phyloP scores from a whole-genome alignment of 1,140 invertebrate genomes.

The Drosophila littoralis region DNA sequence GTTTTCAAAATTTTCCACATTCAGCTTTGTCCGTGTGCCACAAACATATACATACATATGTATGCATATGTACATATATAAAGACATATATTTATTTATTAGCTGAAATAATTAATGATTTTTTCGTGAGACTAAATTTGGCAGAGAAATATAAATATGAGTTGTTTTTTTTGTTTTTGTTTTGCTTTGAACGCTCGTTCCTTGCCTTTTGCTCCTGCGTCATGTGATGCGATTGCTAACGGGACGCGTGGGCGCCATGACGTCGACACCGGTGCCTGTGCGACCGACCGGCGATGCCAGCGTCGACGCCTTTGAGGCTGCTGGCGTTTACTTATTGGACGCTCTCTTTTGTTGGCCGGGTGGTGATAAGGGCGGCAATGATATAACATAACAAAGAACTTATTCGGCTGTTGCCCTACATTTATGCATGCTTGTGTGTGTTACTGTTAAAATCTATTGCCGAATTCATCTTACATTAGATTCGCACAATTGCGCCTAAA shows the following conservation, averaged over 20 bases:
- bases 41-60: conserved; percentile 6
- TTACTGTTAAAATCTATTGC: conserved; percentile 12
- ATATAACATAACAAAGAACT: conserved; percentile 45
- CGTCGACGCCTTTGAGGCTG: conserved; percentile 24
- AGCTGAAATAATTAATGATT: conserved; percentile 51
- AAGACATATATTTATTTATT: conserved; percentile 23
- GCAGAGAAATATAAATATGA: conserved; percentile 29
- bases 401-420: conserved; percentile 9
- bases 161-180: conserved; percentile 12
- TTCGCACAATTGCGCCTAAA: conserved; percentile 36
- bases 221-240: conserved; percentile 60
- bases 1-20: conserved; percentile 64
- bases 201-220: conserved; percentile 55
- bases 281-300: conserved; percentile 1
- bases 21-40: not conserved
- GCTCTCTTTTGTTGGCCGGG: conserved; percentile 18
- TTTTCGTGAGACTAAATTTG: conserved; percentile 27
- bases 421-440: no score
- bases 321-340: conserved; percentile 16
- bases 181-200: conserved; percentile 40
- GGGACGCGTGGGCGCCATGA: conserved; percentile 68
- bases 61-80: not conserved
- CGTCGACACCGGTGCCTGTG: conserved; percentile 43
- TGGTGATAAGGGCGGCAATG: conserved; percentile 17
- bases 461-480: conserved; percentile 21